Base-by-base conservation (phyloP, 2,113 vertebrate genomes). In the Anolis carolinensis region DNA sequence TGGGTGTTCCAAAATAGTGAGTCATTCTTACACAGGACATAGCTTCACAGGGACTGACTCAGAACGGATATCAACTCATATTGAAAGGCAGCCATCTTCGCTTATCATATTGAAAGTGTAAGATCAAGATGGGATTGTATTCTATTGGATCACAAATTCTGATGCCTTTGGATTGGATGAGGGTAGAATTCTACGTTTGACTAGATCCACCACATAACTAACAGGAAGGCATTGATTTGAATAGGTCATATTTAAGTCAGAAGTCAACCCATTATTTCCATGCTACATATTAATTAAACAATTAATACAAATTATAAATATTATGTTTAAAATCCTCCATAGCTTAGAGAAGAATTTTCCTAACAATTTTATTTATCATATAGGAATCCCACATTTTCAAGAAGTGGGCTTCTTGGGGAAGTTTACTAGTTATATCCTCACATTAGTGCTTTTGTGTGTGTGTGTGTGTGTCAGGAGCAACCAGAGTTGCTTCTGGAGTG, bases 61-160 rank as follows among this genome's bases (percentile, higher is more conserved):
- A 73, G 44, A 87, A 78, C 68, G n/a, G 82, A 59, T 50, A 74
- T 48, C 89, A 83, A 80, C 89, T 90, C 90, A 50, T 79, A 81
- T 90, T 89, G 85, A 81, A 92, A 91, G 86, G 86, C 93, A 86
- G 86, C 36, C 36, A 44, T 81, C 90, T 92, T 89, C 67, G 84
- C 0, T 91, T 81, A 88, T 76, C 59, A 80, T 80, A 27, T 72
- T 86, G 80, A 89, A 77, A 20, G 81, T 23, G 27, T 34, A 59
- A 3, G 23, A 71, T 71, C 34, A 39, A 39, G 14, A 74, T 30
- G 16, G 20, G 50, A 27, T 18, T 20, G 50, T 39, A 32, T 73
- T 83, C 14, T 14, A 30, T 83, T 59, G 32, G 16, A 30, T 52
- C 39, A 39, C 50, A 83, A 44, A 30, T 44, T 4, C 71, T 11